These are phyloP conservation scores for Venustaconcha ellipsiformis DNA, from an alignment of 1,140 invertebrate genomes.

Conservation along the genomic window DNA sequence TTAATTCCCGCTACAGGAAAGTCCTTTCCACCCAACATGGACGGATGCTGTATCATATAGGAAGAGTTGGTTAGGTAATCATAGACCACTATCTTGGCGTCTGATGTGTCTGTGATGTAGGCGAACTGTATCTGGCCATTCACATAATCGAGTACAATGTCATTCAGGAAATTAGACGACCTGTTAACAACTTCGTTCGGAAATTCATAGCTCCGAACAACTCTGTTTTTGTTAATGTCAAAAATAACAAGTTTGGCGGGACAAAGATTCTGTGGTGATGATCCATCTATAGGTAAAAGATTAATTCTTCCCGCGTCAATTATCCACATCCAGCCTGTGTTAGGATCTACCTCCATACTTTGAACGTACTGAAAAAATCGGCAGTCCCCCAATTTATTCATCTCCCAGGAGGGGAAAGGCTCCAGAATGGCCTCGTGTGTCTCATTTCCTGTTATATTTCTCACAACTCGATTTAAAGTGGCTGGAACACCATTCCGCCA, in stretches of 20 bases:
- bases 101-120: slow-evolving; percentile 46
- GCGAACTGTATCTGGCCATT: slow-evolving; percentile 37
- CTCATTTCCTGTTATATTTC: not conserved
- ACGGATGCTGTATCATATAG: slow-evolving; percentile 30
- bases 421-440: slow-evolving; percentile 16
- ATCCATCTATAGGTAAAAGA: not conserved
- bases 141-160: slow-evolving; percentile 47
- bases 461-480: slow-evolving; percentile 34
- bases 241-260: slow-evolving; percentile 43
- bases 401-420: slow-evolving; percentile 43
- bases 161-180: slow-evolving; percentile 41
- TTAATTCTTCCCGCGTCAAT: slow-evolving; percentile 44
- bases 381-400: slow-evolving; percentile 46
- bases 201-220: slow-evolving; percentile 30
- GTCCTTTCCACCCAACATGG: slow-evolving; percentile 31
- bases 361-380: slow-evolving; percentile 45
- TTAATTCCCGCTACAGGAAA: slow-evolving; percentile 1
- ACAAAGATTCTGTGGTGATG: slow-evolving; percentile 25
- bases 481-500: slow-evolving; percentile 42
- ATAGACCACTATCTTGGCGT: slow-evolving; percentile 37
- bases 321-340: slow-evolving; percentile 50
- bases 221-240: slow-evolving; percentile 24
- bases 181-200: slow-evolving; percentile 34
- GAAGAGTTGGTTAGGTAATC: slow-evolving; percentile 26
- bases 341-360: slow-evolving; percentile 53